Base-by-base conservation (phyloP, 2,113 vertebrate species). In the Empidonax alnorum region DNA sequence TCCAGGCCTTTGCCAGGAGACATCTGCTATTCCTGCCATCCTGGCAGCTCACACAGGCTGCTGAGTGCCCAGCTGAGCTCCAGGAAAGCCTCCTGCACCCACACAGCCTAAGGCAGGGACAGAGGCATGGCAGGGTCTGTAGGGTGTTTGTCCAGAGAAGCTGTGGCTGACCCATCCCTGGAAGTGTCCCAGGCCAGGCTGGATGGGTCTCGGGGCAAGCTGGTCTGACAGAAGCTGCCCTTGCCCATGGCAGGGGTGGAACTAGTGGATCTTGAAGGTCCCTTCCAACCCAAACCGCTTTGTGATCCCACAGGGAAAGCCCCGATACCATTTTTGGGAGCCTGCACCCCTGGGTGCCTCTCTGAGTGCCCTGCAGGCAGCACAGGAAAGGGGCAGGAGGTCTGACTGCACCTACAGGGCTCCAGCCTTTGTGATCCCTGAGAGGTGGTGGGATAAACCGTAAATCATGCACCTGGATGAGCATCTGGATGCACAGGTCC, bases 51-150 rank as follows among this genome's bases (percentile, higher is more conserved):
- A 16, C 35, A 9, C 16, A 6, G 12, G 5, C 8, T 44, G 50
- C 16, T 25, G 9, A 21, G 11, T 0, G 1, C 24, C 66, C 84
- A 49, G 8, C 7, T 0, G 1, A 62, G 49, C 2, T 10, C 28
- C 56, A 46, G 44, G 44, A 79, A 53, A 65, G 55, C 25, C 82
- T 47, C 24, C 50, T 25, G 41, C 56, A 31, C 17, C 30, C 59
- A 20, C 58, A 27, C 23, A 21, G 23, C 13, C 24, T 21, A 35
- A 31, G 66, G 11, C 2, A 4, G 4, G 53, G 9, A 56, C 0
- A 0, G 37, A 58, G 75, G 20, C 10, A 66, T 0, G 8, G 39
- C 14, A 62, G n/a, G 4, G 5, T 5, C 37, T 20, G 52, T 4
- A 3, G 6, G 56, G 12, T 9, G 55, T 17, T 0, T 11, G 20